Base-by-base conservation (phyloP, 1,140 invertebrate genomes). In the Daktulosphaira vitifoliae region DNA sequence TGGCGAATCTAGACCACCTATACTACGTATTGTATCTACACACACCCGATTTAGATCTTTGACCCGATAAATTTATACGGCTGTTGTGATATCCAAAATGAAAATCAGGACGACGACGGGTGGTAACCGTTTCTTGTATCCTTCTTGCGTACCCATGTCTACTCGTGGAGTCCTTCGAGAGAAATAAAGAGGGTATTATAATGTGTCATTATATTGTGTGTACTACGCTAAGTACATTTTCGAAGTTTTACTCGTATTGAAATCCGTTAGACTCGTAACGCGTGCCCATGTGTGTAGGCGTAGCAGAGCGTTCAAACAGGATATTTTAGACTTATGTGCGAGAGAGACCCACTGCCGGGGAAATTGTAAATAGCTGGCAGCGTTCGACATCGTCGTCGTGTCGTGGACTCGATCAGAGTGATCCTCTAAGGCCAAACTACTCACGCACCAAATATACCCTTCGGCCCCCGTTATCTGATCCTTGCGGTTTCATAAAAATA, bases 401-500 rank as follows among this genome's bases (percentile, higher is more conserved):
- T 33, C 29, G 29, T 33, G 25, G 26, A 44, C n/a, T 11, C 26
- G 39, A 59, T 38, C 29, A 33, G 11, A 33, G 29, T 33, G 29
- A 46, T 62, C 56, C 18, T 48, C 56, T 62, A 22, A 62, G 56
- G 56, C 56, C 56, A 62, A 44, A 62, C 56, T 46, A 46, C 56
- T 62, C 56, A 62, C 56, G 56, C 56, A 16, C 25, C 42, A n/a
- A 62, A 48, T 48, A 62, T 25, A 62, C 56, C 56, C 56, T 13
- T 62, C 56, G 56, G 56, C 56, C 42, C 16, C 39, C 16, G 56
- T 48, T 62, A 62, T 62, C 56, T 48, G 56, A 62, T 62, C 56
- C 42, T 62, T 16, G 42, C 25, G 39, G 39, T 59, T 46, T 59
- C 39, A 29, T 46, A 33, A 44, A 48, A 44, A 18, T 15, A 22